phyloP scores from a whole-genome alignment of 2,113 vertebrate species.

The Laticauda laticaudata region DNA sequence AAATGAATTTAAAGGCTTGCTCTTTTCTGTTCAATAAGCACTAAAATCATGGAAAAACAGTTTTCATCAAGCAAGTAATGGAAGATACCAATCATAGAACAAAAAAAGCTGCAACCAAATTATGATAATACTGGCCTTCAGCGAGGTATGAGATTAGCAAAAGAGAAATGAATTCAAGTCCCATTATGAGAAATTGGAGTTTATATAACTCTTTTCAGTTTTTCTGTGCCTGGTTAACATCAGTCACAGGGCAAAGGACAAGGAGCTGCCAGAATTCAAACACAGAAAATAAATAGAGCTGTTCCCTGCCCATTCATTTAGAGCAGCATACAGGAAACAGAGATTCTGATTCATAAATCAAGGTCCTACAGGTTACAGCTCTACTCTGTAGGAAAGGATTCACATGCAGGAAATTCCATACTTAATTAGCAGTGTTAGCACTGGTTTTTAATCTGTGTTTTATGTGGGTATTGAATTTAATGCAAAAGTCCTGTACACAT shows the following conservation, averaged over 20 bases:
- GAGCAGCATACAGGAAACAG: not conserved
- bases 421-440: not conserved
- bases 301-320: not conserved
- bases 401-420: not conserved
- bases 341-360: not conserved
- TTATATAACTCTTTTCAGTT: not conserved
- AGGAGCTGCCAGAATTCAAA: not conserved
- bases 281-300: not conserved
- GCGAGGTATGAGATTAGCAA: not conserved
- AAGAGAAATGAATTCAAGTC: not conserved
- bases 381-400: not conserved
- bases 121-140: not conserved
- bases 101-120: not conserved
- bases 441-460: not conserved
- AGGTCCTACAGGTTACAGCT: not conserved
- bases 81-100: not conserved
- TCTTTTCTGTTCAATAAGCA: not conserved
- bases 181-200: not conserved
- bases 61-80: not conserved
- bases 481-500: not conserved
- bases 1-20: not conserved
- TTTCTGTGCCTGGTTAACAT: not conserved
- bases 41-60: not conserved
- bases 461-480: not conserved
- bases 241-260: not conserved